Percentiles rank a stretch among this genome's conserved stretches.
These are phyloP conservation scores for Parasteatoda lunata DNA, from an alignment of 2,888 invertebrate species.

Conservation along the genomic window DNA sequence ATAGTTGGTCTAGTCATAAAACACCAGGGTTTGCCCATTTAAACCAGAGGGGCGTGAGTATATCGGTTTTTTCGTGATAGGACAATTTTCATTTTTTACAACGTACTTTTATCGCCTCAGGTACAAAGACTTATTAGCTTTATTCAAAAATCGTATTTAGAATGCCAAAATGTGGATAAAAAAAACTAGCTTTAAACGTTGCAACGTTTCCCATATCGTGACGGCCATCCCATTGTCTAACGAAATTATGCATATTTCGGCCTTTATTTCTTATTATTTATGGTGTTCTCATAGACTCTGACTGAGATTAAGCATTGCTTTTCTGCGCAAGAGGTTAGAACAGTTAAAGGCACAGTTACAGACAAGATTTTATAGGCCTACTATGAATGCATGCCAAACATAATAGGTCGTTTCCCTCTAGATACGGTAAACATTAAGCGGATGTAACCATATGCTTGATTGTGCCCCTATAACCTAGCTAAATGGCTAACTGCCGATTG, in stretches of 20 bases:
- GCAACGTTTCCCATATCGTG: conserved; percentile 60
- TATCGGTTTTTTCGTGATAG: conserved; percentile 43
- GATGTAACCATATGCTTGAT: conserved; percentile 39
- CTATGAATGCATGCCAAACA: conserved; percentile 41
- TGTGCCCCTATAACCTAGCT: not conserved
- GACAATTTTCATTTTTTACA: conserved; percentile 52
- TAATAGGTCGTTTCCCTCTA: conserved; percentile 49
- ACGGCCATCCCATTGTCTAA: conserved; percentile 60
- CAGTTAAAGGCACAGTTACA: conserved; percentile 41
- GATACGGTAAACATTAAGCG: conserved; percentile 44
- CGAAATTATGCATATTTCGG: conserved; percentile 60
- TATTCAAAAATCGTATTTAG: conserved; percentile 51
- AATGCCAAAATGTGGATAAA: conserved; percentile 51
- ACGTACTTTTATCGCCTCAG: conserved; percentile 49
- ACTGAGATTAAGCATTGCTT: conserved; percentile 47
- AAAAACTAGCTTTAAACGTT: conserved; percentile 57
- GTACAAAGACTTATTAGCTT: conserved; percentile 59
- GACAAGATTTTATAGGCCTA: conserved; percentile 47
- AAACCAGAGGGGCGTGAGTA: conserved; percentile 12
- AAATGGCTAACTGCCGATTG: no score
- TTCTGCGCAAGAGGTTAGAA: conserved; percentile 36
- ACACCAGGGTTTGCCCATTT: conserved; percentile 29
- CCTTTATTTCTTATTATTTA: conserved; percentile 59
- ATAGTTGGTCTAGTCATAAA: conserved; percentile 25
- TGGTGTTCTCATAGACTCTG: conserved; percentile 46